Evolutionary conservation across 2,888 invertebrate genomes (phyloP).

Genomic region (Lobophora halterata): DNA sequence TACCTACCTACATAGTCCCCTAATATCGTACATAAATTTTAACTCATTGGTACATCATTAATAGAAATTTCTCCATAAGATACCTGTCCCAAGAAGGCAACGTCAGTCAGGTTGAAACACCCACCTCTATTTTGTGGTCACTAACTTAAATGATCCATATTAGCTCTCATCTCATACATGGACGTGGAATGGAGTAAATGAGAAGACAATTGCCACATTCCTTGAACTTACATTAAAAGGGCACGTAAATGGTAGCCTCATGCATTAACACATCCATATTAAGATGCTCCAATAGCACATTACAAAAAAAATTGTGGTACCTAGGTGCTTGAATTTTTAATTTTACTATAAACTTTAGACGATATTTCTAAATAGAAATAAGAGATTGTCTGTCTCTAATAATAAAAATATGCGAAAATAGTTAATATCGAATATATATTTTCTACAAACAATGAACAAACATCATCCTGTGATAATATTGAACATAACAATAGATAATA

Average conservation of each 20-base stretch:
- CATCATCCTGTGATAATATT: too few species aligned
- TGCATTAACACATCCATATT: conserved; percentile 47
- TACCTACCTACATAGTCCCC: too few species aligned
- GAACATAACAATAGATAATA: too few species aligned
- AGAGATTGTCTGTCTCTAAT: too few species aligned
- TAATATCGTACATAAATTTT: too few species aligned
- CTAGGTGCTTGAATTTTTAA: too few species aligned
- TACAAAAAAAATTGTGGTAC: background rate
- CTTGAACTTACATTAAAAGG: conserved; percentile 38
- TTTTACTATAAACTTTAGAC: too few species aligned
- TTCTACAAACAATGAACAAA: too few species aligned
- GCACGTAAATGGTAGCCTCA: conserved; percentile 40
- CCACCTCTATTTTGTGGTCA: conserved; percentile 22
- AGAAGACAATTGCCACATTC: conserved; percentile 26
- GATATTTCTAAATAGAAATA: too few species aligned
- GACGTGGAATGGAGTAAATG: conserved; percentile 27
- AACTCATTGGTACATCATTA: too few species aligned
- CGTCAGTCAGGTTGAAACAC: conserved; percentile 1
- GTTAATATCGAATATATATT: too few species aligned
- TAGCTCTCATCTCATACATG: conserved; percentile 17
- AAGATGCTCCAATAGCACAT: conserved; percentile 16
- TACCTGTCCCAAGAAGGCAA: background rate
- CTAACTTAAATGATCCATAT: conserved; percentile 24
- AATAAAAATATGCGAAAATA: too few species aligned
- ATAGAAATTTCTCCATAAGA: conserved; percentile 3